Conservation (phyloP, 2,888 invertebrate species). For the Pocota personata region DNA sequence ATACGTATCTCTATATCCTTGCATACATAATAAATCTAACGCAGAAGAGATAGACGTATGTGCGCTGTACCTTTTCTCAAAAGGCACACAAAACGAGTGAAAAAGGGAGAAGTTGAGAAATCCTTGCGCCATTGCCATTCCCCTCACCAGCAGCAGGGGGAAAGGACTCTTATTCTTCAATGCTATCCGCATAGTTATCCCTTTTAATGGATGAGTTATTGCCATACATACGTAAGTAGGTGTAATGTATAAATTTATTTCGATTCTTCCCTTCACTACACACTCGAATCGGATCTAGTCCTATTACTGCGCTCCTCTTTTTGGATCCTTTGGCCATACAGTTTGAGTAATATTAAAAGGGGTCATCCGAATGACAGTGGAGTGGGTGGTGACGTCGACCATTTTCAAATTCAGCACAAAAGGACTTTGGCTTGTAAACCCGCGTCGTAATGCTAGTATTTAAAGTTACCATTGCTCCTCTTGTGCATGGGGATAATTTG, state of each 20-base stretch:
- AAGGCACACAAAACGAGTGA: slow-evolving; percentile 7
- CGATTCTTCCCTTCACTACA: slow-evolving; percentile 60
- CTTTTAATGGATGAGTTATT: slow-evolving; percentile 74
- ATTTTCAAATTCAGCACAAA: slow-evolving; percentile 47
- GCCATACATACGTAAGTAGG: slow-evolving; percentile 74
- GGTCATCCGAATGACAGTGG: slow-evolving; percentile 67
- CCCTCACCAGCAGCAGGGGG: not conserved
- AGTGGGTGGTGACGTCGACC: slow-evolving; percentile 21
- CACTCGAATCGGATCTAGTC: slow-evolving; percentile 35
- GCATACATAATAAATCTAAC: slow-evolving; percentile 73
- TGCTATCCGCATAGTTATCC: slow-evolving; percentile 74
- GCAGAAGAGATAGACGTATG: slow-evolving; percentile 36
- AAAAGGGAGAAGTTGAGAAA: slow-evolving; percentile 37
- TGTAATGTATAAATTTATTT: slow-evolving; percentile 74
- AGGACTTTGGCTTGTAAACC: slow-evolving; percentile 35
- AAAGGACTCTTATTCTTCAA: slow-evolving; percentile 63
- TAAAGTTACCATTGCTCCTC: slow-evolving; percentile 34
- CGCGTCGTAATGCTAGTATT: slow-evolving; percentile 38
- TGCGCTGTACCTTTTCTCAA: slow-evolving; percentile 51
- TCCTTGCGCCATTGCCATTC: slow-evolving; percentile 21
- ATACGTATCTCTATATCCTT: slow-evolving; percentile 63
- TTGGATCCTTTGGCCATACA: slow-evolving; percentile 8
- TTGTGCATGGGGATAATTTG: slow-evolving; percentile 23
- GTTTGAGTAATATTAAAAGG: slow-evolving; percentile 64
- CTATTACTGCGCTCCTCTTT: slow-evolving; percentile 30